These are phyloP conservation scores for Eptesicus fuscus DNA, from an alignment of 2,113 vertebrate genomes.

Conservation along the genomic window DNA sequence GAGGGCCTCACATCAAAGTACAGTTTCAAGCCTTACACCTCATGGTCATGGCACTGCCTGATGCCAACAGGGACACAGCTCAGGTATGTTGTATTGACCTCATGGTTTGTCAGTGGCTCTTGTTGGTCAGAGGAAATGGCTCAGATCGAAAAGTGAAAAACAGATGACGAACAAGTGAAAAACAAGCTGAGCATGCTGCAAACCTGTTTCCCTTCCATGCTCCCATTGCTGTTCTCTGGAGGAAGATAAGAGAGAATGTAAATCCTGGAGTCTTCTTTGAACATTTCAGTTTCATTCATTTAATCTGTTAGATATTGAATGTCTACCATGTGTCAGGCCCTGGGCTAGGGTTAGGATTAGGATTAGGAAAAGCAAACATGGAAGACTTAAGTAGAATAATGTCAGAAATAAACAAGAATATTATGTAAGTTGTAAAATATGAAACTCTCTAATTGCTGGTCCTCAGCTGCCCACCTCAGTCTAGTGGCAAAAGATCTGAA, in stretches of 20 bases:
- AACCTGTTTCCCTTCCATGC: not conserved
- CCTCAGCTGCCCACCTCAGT: not conserved
- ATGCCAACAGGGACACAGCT: constrained; percentile 91
- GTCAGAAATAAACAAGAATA: not conserved
- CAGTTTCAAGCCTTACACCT: constrained; percentile 96
- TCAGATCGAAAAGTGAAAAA: not conserved
- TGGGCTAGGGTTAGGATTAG: not conserved
- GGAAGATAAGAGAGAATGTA: not conserved
- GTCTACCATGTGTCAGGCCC: not conserved
- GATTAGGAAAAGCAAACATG: not conserved
- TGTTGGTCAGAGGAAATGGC: not conserved
- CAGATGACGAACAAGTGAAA: not conserved
- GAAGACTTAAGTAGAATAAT: not conserved
- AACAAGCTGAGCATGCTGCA: too few relatives aligned
- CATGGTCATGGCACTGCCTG: constrained; percentile 92
- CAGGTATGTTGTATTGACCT: constrained; percentile 82
- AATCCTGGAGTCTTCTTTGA: not conserved
- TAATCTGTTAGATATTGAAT: not conserved
- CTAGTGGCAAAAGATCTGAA: not conserved
- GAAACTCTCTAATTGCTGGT: not conserved
- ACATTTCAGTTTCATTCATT: not conserved
- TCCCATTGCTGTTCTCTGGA: not conserved
- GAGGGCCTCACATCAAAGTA: constrained; percentile 88
- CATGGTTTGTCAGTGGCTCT: not conserved
- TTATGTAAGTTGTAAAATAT: not conserved